Percentiles rank a stretch among this genome's conserved stretches.
These are phyloP conservation scores for Cephalopterus ornatus DNA, from an alignment of 2,113 vertebrate species.

Conservation along the genomic window DNA sequence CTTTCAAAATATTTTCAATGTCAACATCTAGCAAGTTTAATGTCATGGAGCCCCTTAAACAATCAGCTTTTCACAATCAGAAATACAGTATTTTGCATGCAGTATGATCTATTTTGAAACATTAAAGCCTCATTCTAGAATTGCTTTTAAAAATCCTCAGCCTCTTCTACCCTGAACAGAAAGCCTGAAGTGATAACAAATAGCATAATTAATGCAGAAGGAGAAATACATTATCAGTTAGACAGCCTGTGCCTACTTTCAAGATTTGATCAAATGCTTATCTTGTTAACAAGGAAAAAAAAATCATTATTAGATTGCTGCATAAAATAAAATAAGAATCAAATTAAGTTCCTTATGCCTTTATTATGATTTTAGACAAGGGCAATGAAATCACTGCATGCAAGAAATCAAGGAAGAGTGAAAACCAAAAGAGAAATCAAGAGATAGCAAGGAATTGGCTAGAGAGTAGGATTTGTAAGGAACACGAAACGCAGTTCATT, in stretches of 20 bases:
- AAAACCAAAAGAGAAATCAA: background rate
- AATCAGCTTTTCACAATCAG: background rate
- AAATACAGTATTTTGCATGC: background rate
- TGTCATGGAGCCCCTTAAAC: background rate
- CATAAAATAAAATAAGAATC: background rate
- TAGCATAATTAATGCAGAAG: background rate
- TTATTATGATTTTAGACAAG: background rate
- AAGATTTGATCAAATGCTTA: background rate
- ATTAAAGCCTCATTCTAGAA: background rate
- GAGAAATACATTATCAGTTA: background rate
- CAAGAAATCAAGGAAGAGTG: background rate
- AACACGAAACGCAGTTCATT: background rate
- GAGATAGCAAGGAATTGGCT: background rate
- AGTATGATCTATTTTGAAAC: background rate
- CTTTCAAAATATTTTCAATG: background rate
- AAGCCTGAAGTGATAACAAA: background rate
- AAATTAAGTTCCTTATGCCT: background rate
- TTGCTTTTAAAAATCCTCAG: background rate
- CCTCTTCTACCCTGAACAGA: background rate
- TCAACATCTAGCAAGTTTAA: fast-evolving
- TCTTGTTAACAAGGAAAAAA: background rate
- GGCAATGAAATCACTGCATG: background rate
- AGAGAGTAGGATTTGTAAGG: background rate
- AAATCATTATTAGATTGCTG: background rate
- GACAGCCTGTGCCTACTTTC: background rate